Base-by-base conservation (phyloP, 2,888 invertebrate species). In the Orthonevra nobilis region DNA sequence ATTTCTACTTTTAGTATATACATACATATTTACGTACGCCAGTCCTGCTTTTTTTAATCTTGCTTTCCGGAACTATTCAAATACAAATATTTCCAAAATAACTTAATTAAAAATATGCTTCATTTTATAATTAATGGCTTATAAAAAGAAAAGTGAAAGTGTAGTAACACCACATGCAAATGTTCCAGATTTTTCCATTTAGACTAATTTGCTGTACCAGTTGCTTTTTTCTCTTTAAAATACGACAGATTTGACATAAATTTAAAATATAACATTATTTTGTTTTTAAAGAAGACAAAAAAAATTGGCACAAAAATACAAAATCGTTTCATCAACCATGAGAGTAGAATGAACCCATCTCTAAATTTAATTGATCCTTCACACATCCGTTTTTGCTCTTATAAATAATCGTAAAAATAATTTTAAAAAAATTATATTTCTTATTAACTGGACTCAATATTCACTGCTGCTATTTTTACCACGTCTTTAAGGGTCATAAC, bases 321-420 rank as follows among this genome's bases (percentile, higher is more conserved):
- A n/a, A 63, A 54, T 60, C 72, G 54, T 63, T 63, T 54, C 52
- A 50, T 60, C 50, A 74, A 54, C 44, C 15, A 46, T 56, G 46
- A 50, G 44, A 64, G 63, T 60, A 64, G 63, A 64, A 70, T 72
- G 52, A 72, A 70, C 77, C 70, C 50, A 70, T 77, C 63, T 63
- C 58, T 42, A 64, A 64, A 44, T 40, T 70, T 64, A 70, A 36
- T 68, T 64, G 30, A 58, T 38, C 72, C 58, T 72, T 38, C 52
- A 52, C 63, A 46, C 14, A 36, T 14, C 38, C 14, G 30, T 10
- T 30, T 58, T n/a, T 58, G 44, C 30, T 56, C 12, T 32, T 17
- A 48, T 34, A 42, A 23, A 12, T 40, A 19, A 64, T 58, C 52
- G n/a, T 58, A 38, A 60, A 64, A 77, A 77, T 77, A 77, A 64